phyloP scores from a whole-genome alignment of 2,113 vertebrate species.

The Tursiops truncatus region DNA sequence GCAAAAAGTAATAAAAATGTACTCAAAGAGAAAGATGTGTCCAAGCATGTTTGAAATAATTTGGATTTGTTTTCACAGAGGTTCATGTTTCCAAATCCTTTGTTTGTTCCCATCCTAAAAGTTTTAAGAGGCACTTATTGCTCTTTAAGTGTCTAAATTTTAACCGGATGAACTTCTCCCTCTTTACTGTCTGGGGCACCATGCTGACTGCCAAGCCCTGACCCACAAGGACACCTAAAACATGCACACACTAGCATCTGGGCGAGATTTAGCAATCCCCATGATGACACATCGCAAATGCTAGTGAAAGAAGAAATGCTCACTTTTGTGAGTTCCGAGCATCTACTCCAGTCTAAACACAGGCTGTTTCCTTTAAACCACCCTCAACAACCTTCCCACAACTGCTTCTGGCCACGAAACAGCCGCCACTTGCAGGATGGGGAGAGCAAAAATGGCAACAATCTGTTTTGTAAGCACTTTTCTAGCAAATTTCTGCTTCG shows the following conservation, averaged over 20 bases:
- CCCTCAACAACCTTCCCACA: conserved; percentile 59
- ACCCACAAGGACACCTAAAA: conserved; percentile 49
- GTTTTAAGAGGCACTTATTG: neutral
- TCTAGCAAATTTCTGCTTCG: conserved; percentile 48
- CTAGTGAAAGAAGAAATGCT: conserved; percentile 56
- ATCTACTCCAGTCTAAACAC: conserved; percentile 71
- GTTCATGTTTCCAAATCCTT: neutral
- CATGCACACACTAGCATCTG: conserved; percentile 46
- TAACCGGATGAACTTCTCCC: neutral
- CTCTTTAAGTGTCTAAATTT: conserved; percentile 56
- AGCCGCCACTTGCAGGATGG: neutral
- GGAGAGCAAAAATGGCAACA: conserved; percentile 55
- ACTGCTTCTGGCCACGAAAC: conserved; percentile 49
- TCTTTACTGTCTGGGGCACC: conserved; percentile 10
- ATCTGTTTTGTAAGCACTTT: conserved; percentile 55
- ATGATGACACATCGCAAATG: conserved; percentile 49
- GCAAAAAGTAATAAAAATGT: conserved; percentile 10
- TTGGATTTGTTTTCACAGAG: neutral
- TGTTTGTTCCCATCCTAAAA: conserved; percentile 33
- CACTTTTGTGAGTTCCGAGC: conserved; percentile 64
- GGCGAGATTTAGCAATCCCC: conserved; percentile 38
- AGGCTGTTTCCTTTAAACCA: conserved; percentile 65
- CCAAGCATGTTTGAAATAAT: conserved; percentile 51
- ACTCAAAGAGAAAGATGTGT: conserved; percentile 17
- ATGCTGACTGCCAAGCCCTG: conserved; percentile 34